A percentile compares a stretch with the other conserved stretches of the same genome.
Conservation (phyloP, 2,797 vertebrate species). For the Nyctalus aviator region DNA sequence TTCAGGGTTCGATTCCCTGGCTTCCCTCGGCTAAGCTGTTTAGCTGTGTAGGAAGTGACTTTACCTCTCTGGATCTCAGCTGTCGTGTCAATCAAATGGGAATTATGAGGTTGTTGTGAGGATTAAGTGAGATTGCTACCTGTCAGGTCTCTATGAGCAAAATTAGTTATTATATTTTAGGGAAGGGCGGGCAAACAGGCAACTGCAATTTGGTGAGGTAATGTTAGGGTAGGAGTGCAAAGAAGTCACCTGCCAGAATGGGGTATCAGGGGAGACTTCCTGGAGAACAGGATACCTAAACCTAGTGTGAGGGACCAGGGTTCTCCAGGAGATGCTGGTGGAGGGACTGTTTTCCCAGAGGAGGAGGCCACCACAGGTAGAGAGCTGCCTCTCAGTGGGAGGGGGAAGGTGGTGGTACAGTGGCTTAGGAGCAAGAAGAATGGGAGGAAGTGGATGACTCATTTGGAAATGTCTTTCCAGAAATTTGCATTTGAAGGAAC, state of each 20-base stretch:
- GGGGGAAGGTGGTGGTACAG: not conserved
- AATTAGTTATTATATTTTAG: constrained; percentile 23
- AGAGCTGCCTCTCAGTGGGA: not conserved
- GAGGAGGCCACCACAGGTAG: not conserved
- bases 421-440: not conserved
- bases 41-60: constrained; percentile 46
- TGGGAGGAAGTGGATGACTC: not conserved
- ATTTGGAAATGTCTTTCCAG: constrained; percentile 34
- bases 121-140: constrained; percentile 43
- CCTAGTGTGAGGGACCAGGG: not conserved
- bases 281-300: not conserved
- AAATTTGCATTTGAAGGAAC: constrained; percentile 23
- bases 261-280: not conserved
- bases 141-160: constrained; percentile 49
- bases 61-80: constrained; percentile 13
- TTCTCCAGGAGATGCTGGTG: constrained; percentile 17
- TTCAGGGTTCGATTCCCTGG: constrained; percentile 22
- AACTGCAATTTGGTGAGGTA: constrained; percentile 21
- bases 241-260: not conserved
- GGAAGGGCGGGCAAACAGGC: constrained; percentile 8
- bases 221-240: not conserved
- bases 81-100: constrained; percentile 39
- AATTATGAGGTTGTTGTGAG: constrained; percentile 30
- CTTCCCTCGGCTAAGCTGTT: constrained; percentile 34
- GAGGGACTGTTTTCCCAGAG: not conserved